Evolutionary conservation across 1,140 invertebrate genomes (phyloP).

Genomic region (Arion vulgaris): DNA sequence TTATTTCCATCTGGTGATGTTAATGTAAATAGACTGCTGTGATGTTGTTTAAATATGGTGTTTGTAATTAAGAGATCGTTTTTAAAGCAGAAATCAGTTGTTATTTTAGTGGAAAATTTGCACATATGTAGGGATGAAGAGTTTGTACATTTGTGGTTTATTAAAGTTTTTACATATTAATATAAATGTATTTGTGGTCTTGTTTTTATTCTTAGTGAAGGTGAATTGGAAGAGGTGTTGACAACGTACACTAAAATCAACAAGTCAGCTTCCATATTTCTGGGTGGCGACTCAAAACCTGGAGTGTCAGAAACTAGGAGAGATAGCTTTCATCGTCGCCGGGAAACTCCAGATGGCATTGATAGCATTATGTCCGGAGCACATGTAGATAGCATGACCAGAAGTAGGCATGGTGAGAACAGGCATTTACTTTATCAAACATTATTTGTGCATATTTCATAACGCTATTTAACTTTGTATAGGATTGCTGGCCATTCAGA

Average conservation of each 20-base stretch:
- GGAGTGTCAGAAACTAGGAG: constrained; percentile 14
- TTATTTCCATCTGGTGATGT: too few relatives aligned
- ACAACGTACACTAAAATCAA: constrained; percentile 79
- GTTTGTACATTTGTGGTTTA: too few relatives aligned
- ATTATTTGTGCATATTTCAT: background rate
- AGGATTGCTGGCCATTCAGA: too few relatives aligned
- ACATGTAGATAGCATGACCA: background rate
- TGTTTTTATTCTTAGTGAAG: constrained; percentile 77
- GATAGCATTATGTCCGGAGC: background rate
- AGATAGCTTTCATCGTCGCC: constrained; percentile 36
- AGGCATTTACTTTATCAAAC: background rate
- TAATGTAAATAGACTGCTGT: too few relatives aligned
- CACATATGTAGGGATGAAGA: too few relatives aligned
- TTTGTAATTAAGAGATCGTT: too few relatives aligned
- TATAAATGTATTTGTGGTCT: too few relatives aligned
- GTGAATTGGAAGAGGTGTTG: constrained; percentile 79
- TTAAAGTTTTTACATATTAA: too few relatives aligned
- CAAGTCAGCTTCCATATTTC: constrained; percentile 79
- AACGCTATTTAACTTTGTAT: too few relatives aligned
- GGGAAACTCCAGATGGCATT: constrained; percentile 31
- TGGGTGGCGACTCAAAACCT: constrained; percentile 71
- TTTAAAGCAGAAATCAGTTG: too few relatives aligned
- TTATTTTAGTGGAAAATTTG: too few relatives aligned
- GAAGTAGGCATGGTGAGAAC: constrained; percentile 24
- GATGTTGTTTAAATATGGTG: too few relatives aligned